These are phyloP conservation scores for Serilophus lunatus DNA, from an alignment of 2,113 vertebrate species.

Conservation along the genomic window DNA sequence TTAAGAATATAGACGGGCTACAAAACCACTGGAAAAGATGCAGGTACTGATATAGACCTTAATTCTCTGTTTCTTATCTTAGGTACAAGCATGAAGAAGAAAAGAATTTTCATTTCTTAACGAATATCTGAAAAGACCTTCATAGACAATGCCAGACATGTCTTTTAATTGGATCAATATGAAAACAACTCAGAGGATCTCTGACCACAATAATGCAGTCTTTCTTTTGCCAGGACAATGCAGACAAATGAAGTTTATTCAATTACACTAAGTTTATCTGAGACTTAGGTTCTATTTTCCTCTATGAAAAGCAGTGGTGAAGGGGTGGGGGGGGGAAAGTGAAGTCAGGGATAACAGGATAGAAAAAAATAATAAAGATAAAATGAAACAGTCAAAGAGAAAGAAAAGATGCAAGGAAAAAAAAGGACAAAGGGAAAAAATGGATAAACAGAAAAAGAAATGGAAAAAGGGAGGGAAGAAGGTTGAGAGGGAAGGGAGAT, in stretches of 20 bases:
- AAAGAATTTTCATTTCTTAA: neutral
- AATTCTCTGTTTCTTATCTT: neutral
- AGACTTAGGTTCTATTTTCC: neutral
- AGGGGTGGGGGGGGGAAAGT: neutral
- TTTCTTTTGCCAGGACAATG: neutral
- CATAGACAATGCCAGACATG: neutral
- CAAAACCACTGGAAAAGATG: neutral
- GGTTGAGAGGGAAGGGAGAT: neutral
- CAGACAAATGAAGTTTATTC: neutral
- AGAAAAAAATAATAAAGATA: neutral
- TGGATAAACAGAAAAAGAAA: neutral
- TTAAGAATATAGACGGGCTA: neutral
- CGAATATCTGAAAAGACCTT: neutral
- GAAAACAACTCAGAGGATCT: neutral
- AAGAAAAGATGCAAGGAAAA: neutral
- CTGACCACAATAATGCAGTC: neutral
- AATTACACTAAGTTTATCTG: neutral
- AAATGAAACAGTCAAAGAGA: neutral
- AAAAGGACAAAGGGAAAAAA: neutral
- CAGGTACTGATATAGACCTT: neutral
- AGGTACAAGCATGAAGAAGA: neutral
- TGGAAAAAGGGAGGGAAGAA: neutral
- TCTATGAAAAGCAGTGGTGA: neutral
- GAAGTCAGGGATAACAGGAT: neutral
- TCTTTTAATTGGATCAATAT: neutral